Evolutionary conservation across 2,113 vertebrate species (phyloP), one percentile per base, ranked within the genome.

Genomic region (Hiodon alosoides): DNA sequence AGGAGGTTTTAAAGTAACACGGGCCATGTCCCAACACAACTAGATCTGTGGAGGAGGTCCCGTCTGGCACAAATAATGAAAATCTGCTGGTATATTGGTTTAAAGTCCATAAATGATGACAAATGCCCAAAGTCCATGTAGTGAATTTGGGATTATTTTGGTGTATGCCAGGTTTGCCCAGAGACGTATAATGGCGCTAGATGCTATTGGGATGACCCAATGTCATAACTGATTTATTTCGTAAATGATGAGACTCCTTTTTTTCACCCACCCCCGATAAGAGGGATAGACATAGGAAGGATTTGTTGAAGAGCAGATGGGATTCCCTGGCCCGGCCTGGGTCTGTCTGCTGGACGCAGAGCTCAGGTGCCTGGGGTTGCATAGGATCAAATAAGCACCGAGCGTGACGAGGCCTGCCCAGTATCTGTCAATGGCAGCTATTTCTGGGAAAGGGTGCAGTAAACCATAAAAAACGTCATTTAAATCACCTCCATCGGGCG

Each of bases 361-460:
- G 14, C n/a, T 72, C 52, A 81, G 74, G 69, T 77, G 78, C 82
- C 75, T 73, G 57, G 74, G 75, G 78, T 51, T 16, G 55, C 69
- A 73, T 66, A 62, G 69, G 61, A 79, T 81, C 71, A 81, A 76
- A 81, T 75, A 77, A 66, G 76, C 74, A 7, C 31, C 58, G 48
- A 47, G 64, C 16, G 4, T 53, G 69, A 55, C 2, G 61, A 46
- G 11, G 68, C 72, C 60, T 75, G 69, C 48, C 52, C 51, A 53
- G 53, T 77, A n/a, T 66, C 53, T 71, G 2, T 70, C 48, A 60
- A 55, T 55, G 61, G 72, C 57, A 67, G 55, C 7, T 67, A 17
- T 14, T 51, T 58, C 10, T 54, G 62, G 47, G 10, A 46, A 73
- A 59, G 9, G 52, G 1, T 0, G 46, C 48, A 2, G 52, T 58